Percentiles rank a stretch among this genome's conserved stretches.
Conservation (phyloP, 1,140 invertebrate species). For the Bombus ignitus region DNA sequence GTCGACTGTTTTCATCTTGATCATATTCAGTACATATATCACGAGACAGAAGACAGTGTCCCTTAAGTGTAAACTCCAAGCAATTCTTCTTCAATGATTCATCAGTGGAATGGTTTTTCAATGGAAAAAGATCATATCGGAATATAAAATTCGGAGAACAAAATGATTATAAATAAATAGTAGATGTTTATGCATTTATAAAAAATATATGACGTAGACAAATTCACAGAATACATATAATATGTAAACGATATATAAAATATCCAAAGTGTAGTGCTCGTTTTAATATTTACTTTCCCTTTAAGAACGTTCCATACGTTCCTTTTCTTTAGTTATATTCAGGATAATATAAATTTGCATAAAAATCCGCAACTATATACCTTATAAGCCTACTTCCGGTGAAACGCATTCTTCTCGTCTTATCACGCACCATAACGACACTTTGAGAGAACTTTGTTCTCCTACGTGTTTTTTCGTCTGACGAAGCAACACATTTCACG, state of each 20-base stretch:
- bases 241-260: too few relatives aligned
- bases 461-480: background rate
- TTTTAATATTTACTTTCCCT: too few relatives aligned
- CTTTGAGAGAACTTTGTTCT: background rate
- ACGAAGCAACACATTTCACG: background rate
- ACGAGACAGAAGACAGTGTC: background rate
- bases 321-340: background rate
- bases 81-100: background rate
- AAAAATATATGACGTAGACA: too few relatives aligned
- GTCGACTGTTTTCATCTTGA: too few relatives aligned
- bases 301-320: too few relatives aligned
- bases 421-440: conserved; percentile 10
- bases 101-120: background rate
- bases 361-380: background rate
- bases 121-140: background rate
- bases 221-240: too few relatives aligned
- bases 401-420: conserved; percentile 6
- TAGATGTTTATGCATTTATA: too few relatives aligned
- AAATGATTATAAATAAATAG: too few relatives aligned
- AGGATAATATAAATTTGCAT: background rate
- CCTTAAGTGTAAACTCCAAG: background rate
- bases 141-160: background rate
- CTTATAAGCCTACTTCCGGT: conserved; percentile 4
- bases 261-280: too few relatives aligned
- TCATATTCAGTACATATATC: background rate